A percentile compares a stretch with the other conserved stretches of the same genome.
Evolutionary conservation across 2,797 vertebrate genomes (phyloP).

Genomic region (Craterocephalus amniculus): DNA sequence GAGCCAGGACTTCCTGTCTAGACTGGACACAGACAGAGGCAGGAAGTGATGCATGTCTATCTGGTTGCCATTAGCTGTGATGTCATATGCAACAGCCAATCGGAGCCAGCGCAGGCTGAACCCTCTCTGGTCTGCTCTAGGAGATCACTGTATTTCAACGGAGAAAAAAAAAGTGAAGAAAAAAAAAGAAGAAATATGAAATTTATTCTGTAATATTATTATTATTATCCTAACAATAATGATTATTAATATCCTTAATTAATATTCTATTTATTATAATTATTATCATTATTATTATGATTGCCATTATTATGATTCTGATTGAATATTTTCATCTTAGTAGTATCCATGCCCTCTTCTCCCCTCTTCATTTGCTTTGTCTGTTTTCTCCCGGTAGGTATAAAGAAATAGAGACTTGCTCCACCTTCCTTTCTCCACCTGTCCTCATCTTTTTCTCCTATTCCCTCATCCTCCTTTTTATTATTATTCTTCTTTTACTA

Average conservation of each 20-base stretch:
- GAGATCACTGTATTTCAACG: slow-evolving; percentile 89
- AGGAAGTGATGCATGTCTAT: slow-evolving; percentile 96
- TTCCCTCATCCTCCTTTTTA: slow-evolving; percentile 9
- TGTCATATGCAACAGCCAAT: slow-evolving; percentile 98
- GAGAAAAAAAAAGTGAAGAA: slow-evolving; percentile 87
- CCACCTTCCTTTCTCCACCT: slow-evolving; percentile 31
- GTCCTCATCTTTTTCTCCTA: slow-evolving; percentile 20
- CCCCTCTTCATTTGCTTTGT: slow-evolving; percentile 85
- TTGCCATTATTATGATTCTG: slow-evolving; percentile 80
- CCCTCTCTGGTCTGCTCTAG: slow-evolving; percentile 87
- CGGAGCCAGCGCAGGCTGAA: slow-evolving; percentile 87
- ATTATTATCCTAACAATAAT: slow-evolving; percentile 82
- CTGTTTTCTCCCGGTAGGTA: slow-evolving; percentile 86
- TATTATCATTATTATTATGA: slow-evolving; percentile 79
- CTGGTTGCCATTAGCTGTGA: slow-evolving; percentile 97
- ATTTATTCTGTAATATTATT: slow-evolving; percentile 98
- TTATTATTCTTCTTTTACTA: slow-evolving; percentile 25
- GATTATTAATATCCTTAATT: slow-evolving; percentile 85
- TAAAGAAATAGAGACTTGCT: slow-evolving; percentile 60
- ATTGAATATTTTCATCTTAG: slow-evolving; percentile 80
- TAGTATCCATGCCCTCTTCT: slow-evolving; percentile 69
- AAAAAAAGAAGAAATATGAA: slow-evolving; percentile 86
- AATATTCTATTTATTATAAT: slow-evolving; percentile 84
- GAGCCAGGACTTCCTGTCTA: slow-evolving; percentile 75
- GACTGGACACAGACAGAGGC: slow-evolving; percentile 69